Evolutionary conservation across 2,113 vertebrate species (phyloP).

Genomic region (Equus quagga): DNA sequence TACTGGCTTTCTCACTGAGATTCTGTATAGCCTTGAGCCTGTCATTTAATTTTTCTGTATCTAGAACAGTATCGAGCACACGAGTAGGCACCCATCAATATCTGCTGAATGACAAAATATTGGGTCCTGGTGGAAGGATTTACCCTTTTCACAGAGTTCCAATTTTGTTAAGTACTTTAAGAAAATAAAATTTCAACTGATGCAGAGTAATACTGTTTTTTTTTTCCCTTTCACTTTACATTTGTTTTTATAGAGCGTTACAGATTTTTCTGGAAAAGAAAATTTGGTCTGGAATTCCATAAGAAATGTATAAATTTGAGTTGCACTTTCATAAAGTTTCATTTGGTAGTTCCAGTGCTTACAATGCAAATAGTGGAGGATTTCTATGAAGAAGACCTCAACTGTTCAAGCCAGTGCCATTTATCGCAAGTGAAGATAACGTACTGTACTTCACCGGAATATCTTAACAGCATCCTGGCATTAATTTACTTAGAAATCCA

Average conservation of each 20-base stretch:
- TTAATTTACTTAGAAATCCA: background rate
- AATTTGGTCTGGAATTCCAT: background rate
- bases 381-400: background rate
- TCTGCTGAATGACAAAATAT: background rate
- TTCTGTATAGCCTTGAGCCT: background rate
- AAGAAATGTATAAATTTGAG: background rate
- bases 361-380: background rate
- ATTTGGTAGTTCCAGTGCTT: background rate
- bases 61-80: background rate
- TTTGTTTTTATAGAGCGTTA: background rate
- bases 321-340: background rate
- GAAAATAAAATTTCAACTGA: background rate
- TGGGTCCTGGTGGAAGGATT: background rate
- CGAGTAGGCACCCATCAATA: background rate
- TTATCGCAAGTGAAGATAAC: background rate
- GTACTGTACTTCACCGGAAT: background rate
- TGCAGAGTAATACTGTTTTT: background rate
- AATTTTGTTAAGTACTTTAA: background rate
- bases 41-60: background rate
- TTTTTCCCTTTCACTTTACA: background rate
- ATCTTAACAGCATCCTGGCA: background rate
- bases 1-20: background rate
- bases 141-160: background rate
- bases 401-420: background rate
- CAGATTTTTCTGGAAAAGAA: background rate